Evolutionary conservation across 2,113 vertebrate species (phyloP).

Genomic region (Athene cunicularia): DNA sequence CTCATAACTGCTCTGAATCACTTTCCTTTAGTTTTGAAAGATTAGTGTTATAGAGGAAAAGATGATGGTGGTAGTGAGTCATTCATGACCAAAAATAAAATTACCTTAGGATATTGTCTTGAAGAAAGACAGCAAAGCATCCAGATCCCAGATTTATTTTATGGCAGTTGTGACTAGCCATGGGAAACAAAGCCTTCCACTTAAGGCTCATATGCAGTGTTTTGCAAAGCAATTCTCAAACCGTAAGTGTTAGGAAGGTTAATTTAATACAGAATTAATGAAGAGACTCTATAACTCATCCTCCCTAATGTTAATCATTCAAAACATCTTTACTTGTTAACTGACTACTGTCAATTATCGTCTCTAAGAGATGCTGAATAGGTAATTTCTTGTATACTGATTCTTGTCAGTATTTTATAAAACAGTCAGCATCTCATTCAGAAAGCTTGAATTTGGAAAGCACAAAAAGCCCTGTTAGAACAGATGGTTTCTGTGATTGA

Average conservation of each 20-base stretch:
- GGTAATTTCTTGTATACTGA: slow-evolving; percentile 53
- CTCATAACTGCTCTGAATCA: not conserved
- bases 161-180: not conserved
- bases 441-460: slow-evolving; percentile 36
- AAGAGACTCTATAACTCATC: slow-evolving; percentile 17
- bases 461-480: slow-evolving; percentile 53
- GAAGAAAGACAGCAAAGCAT: not conserved
- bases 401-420: slow-evolving; percentile 58
- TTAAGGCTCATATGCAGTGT: not conserved
- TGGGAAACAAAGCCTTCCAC: not conserved
- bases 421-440: slow-evolving; percentile 49
- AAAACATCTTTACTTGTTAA: slow-evolving; percentile 46
- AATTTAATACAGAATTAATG: slow-evolving; percentile 20
- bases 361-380: slow-evolving; percentile 37
- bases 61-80: not conserved
- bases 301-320: slow-evolving; percentile 23
- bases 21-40: not conserved
- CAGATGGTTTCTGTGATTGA: slow-evolving; percentile 66
- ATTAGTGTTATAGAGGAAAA: not conserved
- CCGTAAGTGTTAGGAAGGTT: slow-evolving; percentile 13
- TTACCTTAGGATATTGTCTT: not conserved
- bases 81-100: not conserved
- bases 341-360: slow-evolving; percentile 51
- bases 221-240: not conserved
- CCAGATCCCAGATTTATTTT: not conserved